Base-by-base conservation (phyloP, 1,140 invertebrate genomes). In the Drosophila simulans region DNA sequence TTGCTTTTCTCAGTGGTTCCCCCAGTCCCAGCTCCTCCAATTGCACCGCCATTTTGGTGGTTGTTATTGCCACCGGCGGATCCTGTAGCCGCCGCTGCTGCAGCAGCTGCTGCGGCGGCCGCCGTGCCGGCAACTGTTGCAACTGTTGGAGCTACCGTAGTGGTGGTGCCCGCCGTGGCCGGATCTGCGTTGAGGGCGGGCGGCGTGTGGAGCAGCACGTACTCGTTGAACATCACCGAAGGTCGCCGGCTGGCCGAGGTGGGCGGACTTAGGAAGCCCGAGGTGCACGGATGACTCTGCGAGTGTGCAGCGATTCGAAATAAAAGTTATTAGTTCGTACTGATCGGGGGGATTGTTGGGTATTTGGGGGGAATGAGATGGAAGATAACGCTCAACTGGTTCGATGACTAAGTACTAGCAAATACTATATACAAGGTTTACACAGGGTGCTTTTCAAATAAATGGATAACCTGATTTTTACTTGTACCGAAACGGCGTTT, bases 141-240 rank as follows among this genome's bases (percentile, higher is more conserved):
- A 10, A 58, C 69, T 17, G 72, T 76, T 11, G 72, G 57, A 8
- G 62, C 27, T 0, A 37, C 77, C 5, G 64, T 15, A 8, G 64
- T 34, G 37, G 52, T 59, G 15, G 63, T 64, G 13, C 51, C 39
- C 22, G 52, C 2, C 5, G 43, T 35, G 7, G 62, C 53, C 37
- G 72, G 59, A 42, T 72, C 76, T 11, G 83, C 84, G 3, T 91
- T 93, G 2, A 93, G 81, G 48, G 92, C 93, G 2, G 94, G 93
- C n/a, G 93, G 92, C 25, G 92, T 95, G 83, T 97, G 96, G 27
- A 96, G 93, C 31, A 97, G 92, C 34, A 97, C 95, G 10, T 97
- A 96, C 81, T 97, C 96, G 82, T 95, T 97, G 92, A 97, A 97
- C 96, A 97, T 97, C 27, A 97, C 96, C 63, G 96, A 97, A 34